Percentiles rank a stretch among this genome's conserved stretches.
Evolutionary conservation across 1,140 invertebrate species (phyloP).

Genomic region (Aphaenogaster rudis): DNA sequence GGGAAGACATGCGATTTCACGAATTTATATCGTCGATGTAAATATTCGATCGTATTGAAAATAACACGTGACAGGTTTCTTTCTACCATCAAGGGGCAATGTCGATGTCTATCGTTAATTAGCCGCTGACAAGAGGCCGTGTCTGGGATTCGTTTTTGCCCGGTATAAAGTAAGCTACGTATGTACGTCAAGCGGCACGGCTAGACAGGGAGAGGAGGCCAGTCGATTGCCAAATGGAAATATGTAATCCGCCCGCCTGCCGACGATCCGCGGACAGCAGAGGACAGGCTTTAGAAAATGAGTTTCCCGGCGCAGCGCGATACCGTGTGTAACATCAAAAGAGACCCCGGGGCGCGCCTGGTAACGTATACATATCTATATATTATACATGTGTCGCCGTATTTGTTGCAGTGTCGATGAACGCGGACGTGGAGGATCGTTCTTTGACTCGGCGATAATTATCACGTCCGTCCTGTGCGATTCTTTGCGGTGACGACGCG

Average conservation of each 20-base stretch:
- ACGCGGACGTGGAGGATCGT: constrained; percentile 66
- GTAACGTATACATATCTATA: constrained; percentile 51
- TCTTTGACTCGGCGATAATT: constrained; percentile 81
- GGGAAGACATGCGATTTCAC: constrained; percentile 46
- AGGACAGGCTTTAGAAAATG: constrained; percentile 78
- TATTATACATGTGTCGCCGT: constrained; percentile 60
- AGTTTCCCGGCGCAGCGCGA: constrained; percentile 68
- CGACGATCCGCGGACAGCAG: constrained; percentile 75
- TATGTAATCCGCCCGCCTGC: constrained; percentile 74
- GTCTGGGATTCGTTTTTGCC: constrained; percentile 72
- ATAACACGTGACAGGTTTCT: constrained; percentile 72
- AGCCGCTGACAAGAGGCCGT: constrained; percentile 73
- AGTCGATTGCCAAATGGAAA: constrained; percentile 79
- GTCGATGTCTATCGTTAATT: constrained; percentile 75
- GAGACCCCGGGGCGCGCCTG: constrained; percentile 52
- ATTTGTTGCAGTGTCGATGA: constrained; percentile 67
- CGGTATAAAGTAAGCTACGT: constrained; percentile 76
- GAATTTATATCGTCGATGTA: constrained; percentile 60
- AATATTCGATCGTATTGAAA: constrained; percentile 64
- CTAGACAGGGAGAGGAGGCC: constrained; percentile 69
- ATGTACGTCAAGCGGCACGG: constrained; percentile 71
- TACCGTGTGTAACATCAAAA: constrained; percentile 75
- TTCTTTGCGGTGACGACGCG: constrained; percentile 78
- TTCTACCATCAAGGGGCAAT: constrained; percentile 62
- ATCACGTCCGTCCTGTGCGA: constrained; percentile 78